phyloP scores from a whole-genome alignment of 2,797 vertebrate species.

The Coilia nasus region DNA sequence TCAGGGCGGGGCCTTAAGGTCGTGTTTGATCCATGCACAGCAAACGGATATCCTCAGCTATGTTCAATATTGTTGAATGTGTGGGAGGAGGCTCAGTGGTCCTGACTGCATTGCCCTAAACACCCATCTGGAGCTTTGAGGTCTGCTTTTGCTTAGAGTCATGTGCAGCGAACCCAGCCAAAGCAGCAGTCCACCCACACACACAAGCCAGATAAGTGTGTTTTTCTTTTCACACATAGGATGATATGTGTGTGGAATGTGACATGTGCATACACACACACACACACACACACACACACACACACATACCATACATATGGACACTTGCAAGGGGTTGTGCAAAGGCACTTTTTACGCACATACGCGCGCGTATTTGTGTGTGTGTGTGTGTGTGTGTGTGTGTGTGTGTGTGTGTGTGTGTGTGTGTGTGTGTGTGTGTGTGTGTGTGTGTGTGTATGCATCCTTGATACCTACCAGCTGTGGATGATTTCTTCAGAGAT shows the following conservation, averaged over 20 bases:
- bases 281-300: not conserved
- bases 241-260: not conserved
- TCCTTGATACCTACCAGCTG: slow-evolving; percentile 1
- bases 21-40: not conserved
- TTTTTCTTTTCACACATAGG: slow-evolving; percentile 6
- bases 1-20: not conserved
- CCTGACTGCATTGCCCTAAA: not conserved
- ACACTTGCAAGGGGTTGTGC: too few relatives aligned
- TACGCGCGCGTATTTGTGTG: not conserved
- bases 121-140: slow-evolving; percentile 28
- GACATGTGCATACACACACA: not conserved
- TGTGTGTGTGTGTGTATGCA: not conserved
- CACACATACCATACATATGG: too few relatives aligned
- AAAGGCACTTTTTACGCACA: too few relatives aligned
- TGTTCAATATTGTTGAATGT: not conserved
- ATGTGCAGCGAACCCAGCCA: not conserved
- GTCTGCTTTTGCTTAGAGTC: not conserved
- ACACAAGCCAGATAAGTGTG: not conserved
- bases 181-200: not conserved
- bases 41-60: slow-evolving; percentile 23
- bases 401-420: not conserved
- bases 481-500: slow-evolving; percentile 1
- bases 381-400: not conserved
- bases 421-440: not conserved
- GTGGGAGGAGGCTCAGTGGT: slow-evolving; percentile 10